Evolutionary conservation across 1,140 invertebrate genomes (phyloP), one percentile per base, ranked within the genome.

Genomic region (Venturia canescens): DNA sequence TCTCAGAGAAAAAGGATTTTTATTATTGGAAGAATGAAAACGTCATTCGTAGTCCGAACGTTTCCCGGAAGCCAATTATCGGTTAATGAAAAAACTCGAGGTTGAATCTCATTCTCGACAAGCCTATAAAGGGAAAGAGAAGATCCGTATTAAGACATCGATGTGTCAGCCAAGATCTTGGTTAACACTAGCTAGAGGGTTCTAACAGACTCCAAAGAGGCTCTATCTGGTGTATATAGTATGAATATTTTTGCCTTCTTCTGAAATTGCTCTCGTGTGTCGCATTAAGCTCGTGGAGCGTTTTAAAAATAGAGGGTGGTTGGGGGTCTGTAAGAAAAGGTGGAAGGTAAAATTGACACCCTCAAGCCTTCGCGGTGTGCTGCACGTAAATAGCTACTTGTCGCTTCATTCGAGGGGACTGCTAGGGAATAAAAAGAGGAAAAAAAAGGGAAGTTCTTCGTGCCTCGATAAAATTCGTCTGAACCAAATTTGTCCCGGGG

Each of bases 311-410:
- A 53, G 29, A 31, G 57, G n/a, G 66, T 26, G n/a, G 16, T n/a
- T 15, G n/a, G 60, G 78, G 50, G 53, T 66, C 80, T 69, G 27
- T n/a, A 78, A 69, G 75, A 26, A 50, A 18, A 27, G 60, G 60
- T 66, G 60, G 23, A 66, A 66, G 60, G 23, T 15, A 66, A 27
- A 66, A 72, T 82, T 82, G 78, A 83, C 78, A 83, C 84, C 81
- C 80, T 82, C 81, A 85, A 86, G 84, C 80, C 83, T 71, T 84
- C 85, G 85, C 48, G 71, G 71, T 74, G 66, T 80, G 82, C 82
- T 87, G 88, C 88, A 89, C 89, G 83, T 90, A 91, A 91, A 91
- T 91, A 90, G 89, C 89, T 91, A 91, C 89, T 91, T 91, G 87
- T 91, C 90, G 90, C 90, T 88, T 91, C 88, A 86, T 91, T 83